Evolutionary conservation across 2,797 vertebrate genomes (phyloP), one percentile per base, ranked within the genome.

Genomic region (Pempheris klunzingeri): DNA sequence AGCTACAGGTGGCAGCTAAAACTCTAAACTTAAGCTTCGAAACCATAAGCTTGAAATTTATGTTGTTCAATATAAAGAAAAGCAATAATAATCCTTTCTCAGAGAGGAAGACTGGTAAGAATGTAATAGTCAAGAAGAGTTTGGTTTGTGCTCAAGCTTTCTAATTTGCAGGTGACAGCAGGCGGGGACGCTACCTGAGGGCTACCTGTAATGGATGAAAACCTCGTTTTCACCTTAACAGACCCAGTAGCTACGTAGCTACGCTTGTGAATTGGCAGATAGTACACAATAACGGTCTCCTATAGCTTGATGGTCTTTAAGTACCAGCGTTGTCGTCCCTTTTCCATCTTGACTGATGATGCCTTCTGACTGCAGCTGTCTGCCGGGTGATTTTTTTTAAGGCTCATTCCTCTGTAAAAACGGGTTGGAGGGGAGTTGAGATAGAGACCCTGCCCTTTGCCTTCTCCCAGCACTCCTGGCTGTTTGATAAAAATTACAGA

Each of bases 401-500:
- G 78, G 71, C 61, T 46, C 67, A 64, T 81, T 84, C 54, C n/a
- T 75, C 18, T 77, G 63, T 63, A 57, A 59, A 68, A 74, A 32
- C 0, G n/a, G 8, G 46, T 74, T 71, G 9, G 18, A 53, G 73
- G 79, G 74, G 17, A 2, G 7, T 39, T 36, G 34, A 57, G 81
- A 75, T 66, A 15, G 73, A 72, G 74, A 72, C 71, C 20, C 62
- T 68, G 66, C n/a, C 71, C 77, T 83, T 71, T 84, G 76, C 64
- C 81, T 71, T 62, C 64, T 74, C 24, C 38, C 50, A 67, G 43
- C 59, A 64, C 81, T 65, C 79, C 77, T 71, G 74, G 77, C 73
- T 84, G 60, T 85, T 71, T 82, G 71, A 80, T 76, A 77, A 80
- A 46, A 84, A 82, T 39, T 82, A 71, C 46, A 69, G 50, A 81